Percentiles rank a stretch among this genome's conserved stretches.
Conservation (phyloP, 2,113 vertebrate genomes). For the Ceuthmochares aereus region DNA sequence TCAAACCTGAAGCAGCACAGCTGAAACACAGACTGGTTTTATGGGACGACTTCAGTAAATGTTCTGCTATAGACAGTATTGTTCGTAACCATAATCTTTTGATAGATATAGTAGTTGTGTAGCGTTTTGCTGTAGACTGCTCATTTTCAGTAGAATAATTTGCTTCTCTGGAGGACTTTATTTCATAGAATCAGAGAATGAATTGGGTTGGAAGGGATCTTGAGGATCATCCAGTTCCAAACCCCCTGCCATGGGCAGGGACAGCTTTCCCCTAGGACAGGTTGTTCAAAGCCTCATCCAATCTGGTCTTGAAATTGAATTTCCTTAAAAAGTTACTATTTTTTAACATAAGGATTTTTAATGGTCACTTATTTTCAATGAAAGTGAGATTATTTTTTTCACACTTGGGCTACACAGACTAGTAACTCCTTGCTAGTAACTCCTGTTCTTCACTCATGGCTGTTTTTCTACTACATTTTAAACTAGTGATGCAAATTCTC, state of each 20-base stretch:
- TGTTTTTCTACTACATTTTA: neutral
- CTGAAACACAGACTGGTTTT: neutral
- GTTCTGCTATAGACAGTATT: neutral
- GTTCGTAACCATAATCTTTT: neutral
- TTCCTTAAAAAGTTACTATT: neutral
- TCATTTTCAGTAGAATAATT: neutral
- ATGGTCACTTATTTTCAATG: neutral
- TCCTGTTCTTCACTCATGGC: neutral
- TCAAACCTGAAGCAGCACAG: neutral
- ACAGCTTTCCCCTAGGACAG: too few species aligned
- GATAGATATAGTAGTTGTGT: neutral
- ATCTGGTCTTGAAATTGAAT: too few species aligned
- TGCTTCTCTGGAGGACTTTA: neutral
- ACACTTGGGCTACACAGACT: neutral
- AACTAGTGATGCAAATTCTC: neutral
- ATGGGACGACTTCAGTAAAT: neutral
- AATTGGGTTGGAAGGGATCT: too few species aligned
- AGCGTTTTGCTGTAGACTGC: neutral
- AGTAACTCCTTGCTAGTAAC: neutral
- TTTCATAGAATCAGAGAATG: neutral
- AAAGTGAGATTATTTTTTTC: neutral
- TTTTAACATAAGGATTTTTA: neutral
- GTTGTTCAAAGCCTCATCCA: too few species aligned
- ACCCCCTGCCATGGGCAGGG: too few species aligned
- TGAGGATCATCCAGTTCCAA: too few species aligned